These are phyloP conservation scores for Cistogaster globosa DNA, from an alignment of 2,888 invertebrate genomes.

Conservation along the genomic window DNA sequence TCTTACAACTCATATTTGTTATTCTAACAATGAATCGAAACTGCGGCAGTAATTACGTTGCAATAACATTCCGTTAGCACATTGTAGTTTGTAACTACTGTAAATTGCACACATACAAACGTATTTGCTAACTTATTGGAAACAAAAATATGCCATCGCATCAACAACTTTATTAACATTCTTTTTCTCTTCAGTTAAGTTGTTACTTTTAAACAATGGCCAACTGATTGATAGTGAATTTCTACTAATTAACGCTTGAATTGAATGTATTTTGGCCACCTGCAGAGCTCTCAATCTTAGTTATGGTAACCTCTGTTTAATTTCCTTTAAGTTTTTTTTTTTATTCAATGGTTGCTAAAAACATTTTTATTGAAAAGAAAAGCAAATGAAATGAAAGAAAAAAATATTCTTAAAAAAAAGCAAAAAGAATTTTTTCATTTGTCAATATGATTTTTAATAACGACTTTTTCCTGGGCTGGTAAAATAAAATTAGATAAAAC, in stretches of 20 bases:
- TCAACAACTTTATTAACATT: neutral
- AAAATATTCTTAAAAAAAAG: slow-evolving; percentile 21
- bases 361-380: neutral
- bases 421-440: neutral
- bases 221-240: slow-evolving; percentile 79
- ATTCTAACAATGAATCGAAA: slow-evolving; percentile 63
- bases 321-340: neutral
- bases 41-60: slow-evolving; percentile 77
- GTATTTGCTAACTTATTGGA: no score
- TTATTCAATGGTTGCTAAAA: no score
- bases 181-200: neutral
- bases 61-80: slow-evolving; percentile 72
- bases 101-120: neutral
- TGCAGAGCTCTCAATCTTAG: slow-evolving; percentile 50
- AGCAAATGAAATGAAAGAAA: neutral
- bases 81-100: neutral
- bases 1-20: slow-evolving; percentile 63
- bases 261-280: slow-evolving; percentile 43
- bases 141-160: neutral
- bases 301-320: slow-evolving; percentile 21
- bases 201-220: slow-evolving; percentile 74
- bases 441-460: neutral
- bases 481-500: slow-evolving; percentile 42
- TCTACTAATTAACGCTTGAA: slow-evolving; percentile 78
- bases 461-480: neutral